Conservation (phyloP, 2,797 vertebrate genomes). For the Fundulus diaphanus region DNA sequence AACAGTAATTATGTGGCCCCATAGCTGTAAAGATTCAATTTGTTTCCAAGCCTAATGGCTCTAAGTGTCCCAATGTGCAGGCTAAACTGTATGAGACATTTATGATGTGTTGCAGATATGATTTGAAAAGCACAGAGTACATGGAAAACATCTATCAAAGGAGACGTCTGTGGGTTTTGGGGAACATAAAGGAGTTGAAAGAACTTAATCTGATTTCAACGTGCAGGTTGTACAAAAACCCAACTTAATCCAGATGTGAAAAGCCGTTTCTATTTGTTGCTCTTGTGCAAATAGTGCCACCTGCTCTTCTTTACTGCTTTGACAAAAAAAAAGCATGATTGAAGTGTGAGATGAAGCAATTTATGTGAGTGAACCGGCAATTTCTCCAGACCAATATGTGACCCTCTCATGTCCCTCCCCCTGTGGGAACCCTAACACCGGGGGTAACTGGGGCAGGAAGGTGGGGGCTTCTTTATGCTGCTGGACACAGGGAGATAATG, state of each 20-base stretch:
- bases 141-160: slow-evolving; percentile 20
- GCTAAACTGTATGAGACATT: slow-evolving; percentile 56
- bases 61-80: slow-evolving; percentile 71
- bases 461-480: slow-evolving; percentile 76
- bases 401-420: slow-evolving; percentile 70
- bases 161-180: not conserved
- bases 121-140: slow-evolving; percentile 37
- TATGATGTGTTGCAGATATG: too few species aligned
- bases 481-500: slow-evolving; percentile 82
- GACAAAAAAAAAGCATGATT: slow-evolving; percentile 29
- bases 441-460: slow-evolving; percentile 63
- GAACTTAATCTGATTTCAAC: not conserved
- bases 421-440: slow-evolving; percentile 76
- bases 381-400: slow-evolving; percentile 64
- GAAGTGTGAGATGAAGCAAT: slow-evolving; percentile 51
- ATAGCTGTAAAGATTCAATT: slow-evolving; percentile 96
- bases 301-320: slow-evolving; percentile 17
- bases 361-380: slow-evolving; percentile 46
- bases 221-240: not conserved
- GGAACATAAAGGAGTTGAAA: not conserved
- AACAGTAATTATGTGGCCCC: slow-evolving; percentile 98
- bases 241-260: slow-evolving; percentile 35
- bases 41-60: slow-evolving; percentile 79
- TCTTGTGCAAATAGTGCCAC: slow-evolving; percentile 33
- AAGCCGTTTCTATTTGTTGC: slow-evolving; percentile 29